Percentiles rank a stretch among this genome's conserved stretches.
phyloP scores from a whole-genome alignment of 2,888 invertebrate genomes.

The Cheilosia vulpina region DNA sequence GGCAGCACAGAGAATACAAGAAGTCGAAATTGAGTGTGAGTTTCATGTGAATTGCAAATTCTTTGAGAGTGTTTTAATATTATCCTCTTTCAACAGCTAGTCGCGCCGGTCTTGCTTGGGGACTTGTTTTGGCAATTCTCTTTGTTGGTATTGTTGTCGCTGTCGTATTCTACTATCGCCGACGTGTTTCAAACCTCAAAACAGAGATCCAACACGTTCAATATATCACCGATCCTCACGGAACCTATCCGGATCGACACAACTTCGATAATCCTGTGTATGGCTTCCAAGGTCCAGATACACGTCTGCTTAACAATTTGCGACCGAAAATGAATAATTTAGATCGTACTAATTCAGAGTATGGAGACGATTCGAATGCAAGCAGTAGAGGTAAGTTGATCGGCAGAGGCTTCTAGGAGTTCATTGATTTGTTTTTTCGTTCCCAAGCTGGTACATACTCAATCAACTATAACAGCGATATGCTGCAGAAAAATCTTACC shows the following conservation, averaged over 20 bases:
- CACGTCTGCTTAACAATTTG: slow-evolving; percentile 82
- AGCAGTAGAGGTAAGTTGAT: slow-evolving; percentile 83
- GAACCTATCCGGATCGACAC: slow-evolving; percentile 82
- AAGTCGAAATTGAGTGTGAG: slow-evolving; percentile 79
- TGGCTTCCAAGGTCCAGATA: slow-evolving; percentile 88
- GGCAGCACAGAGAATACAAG: slow-evolving; percentile 79
- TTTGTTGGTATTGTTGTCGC: slow-evolving; percentile 86
- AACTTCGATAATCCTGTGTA: slow-evolving; percentile 97
- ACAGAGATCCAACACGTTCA: slow-evolving; percentile 94
- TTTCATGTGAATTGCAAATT: slow-evolving; percentile 9
- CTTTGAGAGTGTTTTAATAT: background rate
- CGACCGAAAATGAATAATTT: slow-evolving; percentile 82
- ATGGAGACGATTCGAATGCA: slow-evolving; percentile 84
- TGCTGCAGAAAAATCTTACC: slow-evolving; percentile 90
- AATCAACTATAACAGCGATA: slow-evolving; percentile 87
- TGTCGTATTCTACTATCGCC: slow-evolving; percentile 90
- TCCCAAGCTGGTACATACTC: slow-evolving; percentile 84
- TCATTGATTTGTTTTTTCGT: slow-evolving; percentile 2
- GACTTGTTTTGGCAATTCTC: slow-evolving; percentile 88
- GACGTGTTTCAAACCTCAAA: slow-evolving; percentile 92
- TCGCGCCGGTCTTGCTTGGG: slow-evolving; percentile 85
- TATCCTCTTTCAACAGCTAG: slow-evolving; percentile 83
- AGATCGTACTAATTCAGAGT: slow-evolving; percentile 79
- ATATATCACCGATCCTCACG: slow-evolving; percentile 91
- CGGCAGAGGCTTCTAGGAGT: background rate